Conservation (phyloP, 1,140 invertebrate species). For the Globodera ellingtonae region DNA sequence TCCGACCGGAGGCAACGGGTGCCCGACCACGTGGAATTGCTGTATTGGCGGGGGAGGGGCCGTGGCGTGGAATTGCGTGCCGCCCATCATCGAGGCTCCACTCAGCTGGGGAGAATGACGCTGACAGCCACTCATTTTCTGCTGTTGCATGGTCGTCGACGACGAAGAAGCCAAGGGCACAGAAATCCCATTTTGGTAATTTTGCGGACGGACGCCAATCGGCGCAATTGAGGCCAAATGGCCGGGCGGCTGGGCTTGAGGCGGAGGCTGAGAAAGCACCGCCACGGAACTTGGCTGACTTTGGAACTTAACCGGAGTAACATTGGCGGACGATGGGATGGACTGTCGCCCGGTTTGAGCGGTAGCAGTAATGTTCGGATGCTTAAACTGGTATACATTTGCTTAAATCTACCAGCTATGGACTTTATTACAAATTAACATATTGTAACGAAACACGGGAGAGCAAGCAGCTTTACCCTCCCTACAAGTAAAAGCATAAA, state of each 20-base stretch:
- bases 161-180: slow-evolving; percentile 8
- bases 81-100: slow-evolving; percentile 1
- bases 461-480: too few relatives aligned
- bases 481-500: too few relatives aligned
- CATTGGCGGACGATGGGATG: slow-evolving; percentile 35
- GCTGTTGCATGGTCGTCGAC: slow-evolving; percentile 12
- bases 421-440: too few relatives aligned
- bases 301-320: slow-evolving; percentile 32
- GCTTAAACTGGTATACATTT: background rate
- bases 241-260: slow-evolving; percentile 14
- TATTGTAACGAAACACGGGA: too few relatives aligned
- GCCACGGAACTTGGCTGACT: background rate
- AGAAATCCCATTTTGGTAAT: slow-evolving; percentile 40
- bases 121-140: slow-evolving; percentile 5
- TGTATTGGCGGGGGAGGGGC: slow-evolving; percentile 9
- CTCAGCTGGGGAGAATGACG: slow-evolving; percentile 17
- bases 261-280: slow-evolving; percentile 21
- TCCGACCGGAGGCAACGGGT: background rate
- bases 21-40: slow-evolving; percentile 8
- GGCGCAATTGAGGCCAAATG: slow-evolving; percentile 35
- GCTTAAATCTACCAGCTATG: too few relatives aligned
- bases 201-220: slow-evolving; percentile 39
- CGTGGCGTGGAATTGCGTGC: background rate
- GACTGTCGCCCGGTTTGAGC: slow-evolving; percentile 18
- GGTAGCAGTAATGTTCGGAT: background rate